These are phyloP conservation scores for Archips xylosteana DNA, from an alignment of 2,888 invertebrate species.

Conservation along the genomic window DNA sequence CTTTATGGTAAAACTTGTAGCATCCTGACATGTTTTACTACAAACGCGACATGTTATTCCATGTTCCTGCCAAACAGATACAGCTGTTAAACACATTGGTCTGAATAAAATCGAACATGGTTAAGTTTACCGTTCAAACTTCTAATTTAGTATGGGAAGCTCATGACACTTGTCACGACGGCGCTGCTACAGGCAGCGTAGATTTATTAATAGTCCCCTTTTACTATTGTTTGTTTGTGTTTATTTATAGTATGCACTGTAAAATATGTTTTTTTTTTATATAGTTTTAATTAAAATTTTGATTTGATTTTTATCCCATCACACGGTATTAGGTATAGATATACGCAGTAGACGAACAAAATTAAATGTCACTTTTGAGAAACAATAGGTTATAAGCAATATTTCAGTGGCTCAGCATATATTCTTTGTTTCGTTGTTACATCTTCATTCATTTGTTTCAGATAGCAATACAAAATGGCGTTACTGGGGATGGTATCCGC, in stretches of 20 bases:
- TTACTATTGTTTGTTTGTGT: slow-evolving; percentile 53
- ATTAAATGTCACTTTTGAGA: not conserved
- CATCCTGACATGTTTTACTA: slow-evolving; percentile 2
- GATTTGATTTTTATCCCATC: not conserved
- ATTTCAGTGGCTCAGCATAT: not conserved
- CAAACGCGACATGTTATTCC: slow-evolving; percentile 8
- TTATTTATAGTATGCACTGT: slow-evolving; percentile 45
- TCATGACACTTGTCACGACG: slow-evolving; percentile 74
- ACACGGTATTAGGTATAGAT: not conserved
- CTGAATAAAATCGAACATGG: slow-evolving; percentile 64
- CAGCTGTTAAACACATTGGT: slow-evolving; percentile 74
- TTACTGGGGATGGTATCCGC: slow-evolving; percentile 94
- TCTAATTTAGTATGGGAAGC: slow-evolving; percentile 74
- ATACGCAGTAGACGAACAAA: not conserved
- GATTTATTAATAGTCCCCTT: slow-evolving; percentile 69
- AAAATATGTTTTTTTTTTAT: not conserved
- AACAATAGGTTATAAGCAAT: not conserved
- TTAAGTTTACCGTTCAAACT: slow-evolving; percentile 72
- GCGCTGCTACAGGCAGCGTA: slow-evolving; percentile 53
- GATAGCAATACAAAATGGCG: slow-evolving; percentile 86
- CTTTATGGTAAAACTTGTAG: not conserved
- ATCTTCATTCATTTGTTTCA: slow-evolving; percentile 56
- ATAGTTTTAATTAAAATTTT: not conserved
- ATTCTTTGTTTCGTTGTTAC: slow-evolving; percentile 32
- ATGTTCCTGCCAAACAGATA: slow-evolving; percentile 46